These are phyloP conservation scores for Drosophila subpulchrella DNA, from an alignment of 1,140 invertebrate species.

Conservation along the genomic window DNA sequence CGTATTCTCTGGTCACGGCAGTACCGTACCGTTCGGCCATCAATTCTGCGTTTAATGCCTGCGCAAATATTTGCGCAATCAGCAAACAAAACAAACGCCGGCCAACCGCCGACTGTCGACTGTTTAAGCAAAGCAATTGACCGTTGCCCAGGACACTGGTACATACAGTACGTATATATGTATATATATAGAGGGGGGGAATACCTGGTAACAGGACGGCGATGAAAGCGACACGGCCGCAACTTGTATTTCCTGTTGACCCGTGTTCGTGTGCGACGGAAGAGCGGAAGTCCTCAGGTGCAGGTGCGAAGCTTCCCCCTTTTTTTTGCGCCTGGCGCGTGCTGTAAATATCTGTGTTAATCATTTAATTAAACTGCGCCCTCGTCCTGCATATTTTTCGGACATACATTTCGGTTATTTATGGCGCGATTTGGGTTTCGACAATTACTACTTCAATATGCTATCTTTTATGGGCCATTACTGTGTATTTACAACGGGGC, in stretches of 20 bases:
- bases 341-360: constrained; percentile 79
- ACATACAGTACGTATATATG: background rate
- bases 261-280: constrained; percentile 49
- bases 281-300: constrained; percentile 55
- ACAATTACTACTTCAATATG: constrained; percentile 53
- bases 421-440: constrained; percentile 31
- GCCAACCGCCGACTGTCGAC: constrained; percentile 54
- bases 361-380: constrained; percentile 78
- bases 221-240: constrained; percentile 49
- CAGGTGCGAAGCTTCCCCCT: background rate
- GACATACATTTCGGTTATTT: constrained; percentile 55
- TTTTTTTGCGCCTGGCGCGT: constrained; percentile 23
- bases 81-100: constrained; percentile 78
- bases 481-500: constrained; percentile 26
- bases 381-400: constrained; percentile 35
- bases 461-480: constrained; percentile 54
- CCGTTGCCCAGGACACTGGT: constrained; percentile 60
- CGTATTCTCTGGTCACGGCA: constrained; percentile 24
- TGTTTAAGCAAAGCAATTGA: constrained; percentile 79
- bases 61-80: constrained; percentile 82
- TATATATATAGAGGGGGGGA: background rate
- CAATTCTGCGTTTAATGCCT: constrained; percentile 79
- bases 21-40: constrained; percentile 45
- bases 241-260: constrained; percentile 64
- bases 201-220: constrained; percentile 7